Conservation (phyloP, 1,140 invertebrate genomes). For the Metaphire vulgaris region DNA sequence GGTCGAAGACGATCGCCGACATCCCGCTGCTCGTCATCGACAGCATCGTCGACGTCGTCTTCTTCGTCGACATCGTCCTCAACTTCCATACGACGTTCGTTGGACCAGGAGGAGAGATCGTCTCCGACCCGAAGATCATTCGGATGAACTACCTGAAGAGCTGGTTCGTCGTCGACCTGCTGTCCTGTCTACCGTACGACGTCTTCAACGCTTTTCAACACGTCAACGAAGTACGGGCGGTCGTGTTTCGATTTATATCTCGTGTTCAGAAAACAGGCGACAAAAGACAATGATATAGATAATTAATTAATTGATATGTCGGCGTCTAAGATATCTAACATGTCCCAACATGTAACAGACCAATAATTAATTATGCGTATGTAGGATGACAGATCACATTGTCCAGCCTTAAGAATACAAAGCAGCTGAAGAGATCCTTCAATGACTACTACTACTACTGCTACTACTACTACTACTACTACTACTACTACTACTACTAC, state of each 20-base stretch:
- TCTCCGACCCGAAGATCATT: constrained; percentile 94
- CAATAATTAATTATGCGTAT: too few species aligned
- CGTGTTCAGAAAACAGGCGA: not conserved
- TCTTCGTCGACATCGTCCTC: constrained; percentile 99
- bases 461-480: constrained; percentile 8
- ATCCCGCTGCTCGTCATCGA: constrained; percentile 81
- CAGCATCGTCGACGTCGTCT: constrained; percentile 98
- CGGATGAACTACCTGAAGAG: constrained; percentile 98
- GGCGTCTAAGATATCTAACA: too few species aligned
- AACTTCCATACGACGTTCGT: constrained; percentile 99
- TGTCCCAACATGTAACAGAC: too few species aligned
- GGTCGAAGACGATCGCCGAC: constrained; percentile 98
- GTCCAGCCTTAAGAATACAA: too few species aligned
- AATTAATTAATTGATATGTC: not conserved
- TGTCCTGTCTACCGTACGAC: constrained; percentile 98
- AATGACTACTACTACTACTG: constrained; percentile 1
- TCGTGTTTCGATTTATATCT: constrained; percentile 29
- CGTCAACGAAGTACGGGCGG: constrained; percentile 93
- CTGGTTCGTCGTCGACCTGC: constrained; percentile 98
- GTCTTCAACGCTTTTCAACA: constrained; percentile 99
- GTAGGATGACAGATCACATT: too few species aligned
- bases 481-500: constrained; percentile 8
- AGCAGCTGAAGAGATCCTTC: too few species aligned
- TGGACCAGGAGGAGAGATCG: constrained; percentile 73
- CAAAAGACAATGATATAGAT: not conserved